Base-by-base conservation (phyloP, 1,140 invertebrate species). In the Limonius californicus region DNA sequence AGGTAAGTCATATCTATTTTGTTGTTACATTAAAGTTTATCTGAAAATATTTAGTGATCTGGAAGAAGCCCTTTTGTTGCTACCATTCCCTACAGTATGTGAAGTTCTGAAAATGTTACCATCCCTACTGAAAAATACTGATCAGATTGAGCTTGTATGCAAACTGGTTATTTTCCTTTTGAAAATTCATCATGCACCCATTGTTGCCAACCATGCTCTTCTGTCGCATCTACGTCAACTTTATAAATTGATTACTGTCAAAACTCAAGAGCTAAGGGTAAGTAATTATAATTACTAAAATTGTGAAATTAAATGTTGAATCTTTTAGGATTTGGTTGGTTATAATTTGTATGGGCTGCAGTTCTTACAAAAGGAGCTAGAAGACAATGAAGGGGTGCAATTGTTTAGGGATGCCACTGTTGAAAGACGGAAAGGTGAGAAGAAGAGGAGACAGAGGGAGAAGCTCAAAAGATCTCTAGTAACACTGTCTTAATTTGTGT, bases 21-120 rank as follows among this genome's bases (percentile, higher is more conserved):
- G n/a, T n/a, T n/a, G n/a, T n/a, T 12, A 21, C 1, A 54, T 23
- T 45, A 15, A 54, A 42, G 61, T 57, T 69, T 81, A n/a, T n/a
- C n/a, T n/a, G n/a, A n/a, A n/a, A n/a, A n/a, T n/a, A n/a, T 82
- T 15, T 73, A 93, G 94, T 76, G 94, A 98, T 74, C 77, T 98
- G 42, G 94, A 98, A 77, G 92, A 97, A 78, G 84, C 92, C 0
- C 78, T 98, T 1, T 72, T 98, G 0, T 78, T 96, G 7, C 77
- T 98, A 19, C 92, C 95, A 15, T 94, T 95, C 72, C 83, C 86
- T 19, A 83, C 86, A 56, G 90, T 94, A 0, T 87, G 87, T 68
- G 85, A 94, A 47, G 81, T 98, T 53, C 79, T 98, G 0, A 77
- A 87, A 61, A 79, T 87, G 65, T 72, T 98, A 39, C 85, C 88